A percentile compares a stretch with the other conserved stretches of the same genome.
Conservation (phyloP, 2,888 invertebrate genomes). For the Blastobasis lacticolella region DNA sequence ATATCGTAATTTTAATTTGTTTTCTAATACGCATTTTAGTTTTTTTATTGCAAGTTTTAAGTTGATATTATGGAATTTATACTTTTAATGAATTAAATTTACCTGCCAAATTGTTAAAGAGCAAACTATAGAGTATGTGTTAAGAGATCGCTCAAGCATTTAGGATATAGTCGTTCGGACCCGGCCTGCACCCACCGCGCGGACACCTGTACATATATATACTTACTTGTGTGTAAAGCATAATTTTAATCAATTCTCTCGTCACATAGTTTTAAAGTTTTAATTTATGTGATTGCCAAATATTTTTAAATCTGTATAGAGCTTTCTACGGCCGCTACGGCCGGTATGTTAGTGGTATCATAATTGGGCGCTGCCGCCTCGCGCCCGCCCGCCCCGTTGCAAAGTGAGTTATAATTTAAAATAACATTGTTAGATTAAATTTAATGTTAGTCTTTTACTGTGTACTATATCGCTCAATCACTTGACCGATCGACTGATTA, state of each 20-base stretch:
- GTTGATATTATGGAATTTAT: slow-evolving; percentile 63
- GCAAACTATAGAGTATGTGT: slow-evolving; percentile 59
- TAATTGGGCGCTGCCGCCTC: slow-evolving; percentile 30
- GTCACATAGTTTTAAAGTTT: slow-evolving; percentile 72
- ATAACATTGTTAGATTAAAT: slow-evolving; percentile 74
- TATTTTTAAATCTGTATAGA: slow-evolving; percentile 68
- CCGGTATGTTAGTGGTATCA: slow-evolving; percentile 41
- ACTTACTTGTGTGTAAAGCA: slow-evolving; percentile 70
- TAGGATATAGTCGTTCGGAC: slow-evolving; percentile 49
- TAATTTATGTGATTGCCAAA: slow-evolving; percentile 74
- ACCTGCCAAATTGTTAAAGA: slow-evolving; percentile 70
- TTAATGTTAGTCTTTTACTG: slow-evolving; percentile 74
- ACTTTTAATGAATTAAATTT: slow-evolving; percentile 63
- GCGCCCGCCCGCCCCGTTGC: slow-evolving; percentile 44
- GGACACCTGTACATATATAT: slow-evolving; percentile 59
- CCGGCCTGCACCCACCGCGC: slow-evolving; percentile 48
- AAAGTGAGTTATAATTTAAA: slow-evolving; percentile 72
- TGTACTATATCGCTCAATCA: slow-evolving; percentile 74
- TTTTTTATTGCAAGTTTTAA: slow-evolving; percentile 65
- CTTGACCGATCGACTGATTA: slow-evolving; percentile 75
- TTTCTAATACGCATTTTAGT: slow-evolving; percentile 70
- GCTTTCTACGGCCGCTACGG: slow-evolving; percentile 43
- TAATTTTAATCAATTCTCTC: slow-evolving; percentile 72
- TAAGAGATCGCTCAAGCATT: slow-evolving; percentile 64
- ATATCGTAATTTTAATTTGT: slow-evolving; percentile 67